Conservation (phyloP, 2,797 vertebrate genomes). For the Microctenopoma stevenorrisi region DNA sequence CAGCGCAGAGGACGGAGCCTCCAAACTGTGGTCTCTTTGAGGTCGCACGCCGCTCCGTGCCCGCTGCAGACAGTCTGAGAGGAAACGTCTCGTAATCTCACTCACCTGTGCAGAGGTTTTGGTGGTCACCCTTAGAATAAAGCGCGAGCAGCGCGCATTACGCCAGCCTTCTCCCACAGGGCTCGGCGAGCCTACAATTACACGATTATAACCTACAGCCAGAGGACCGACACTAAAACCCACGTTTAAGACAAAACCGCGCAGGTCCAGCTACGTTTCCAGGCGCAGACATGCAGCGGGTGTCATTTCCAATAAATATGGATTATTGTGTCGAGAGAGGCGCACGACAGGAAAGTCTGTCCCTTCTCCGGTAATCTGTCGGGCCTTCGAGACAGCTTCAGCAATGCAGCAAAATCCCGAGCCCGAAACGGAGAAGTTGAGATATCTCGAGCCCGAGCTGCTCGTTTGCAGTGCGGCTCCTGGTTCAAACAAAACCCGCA, state of each 20-base stretch:
- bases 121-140: slow-evolving; percentile 19
- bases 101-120: slow-evolving; percentile 17
- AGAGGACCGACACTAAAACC: slow-evolving; percentile 7
- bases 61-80: slow-evolving; percentile 9
- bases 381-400: slow-evolving; percentile 45
- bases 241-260: background rate
- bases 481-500: slow-evolving; percentile 38
- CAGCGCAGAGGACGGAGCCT: background rate
- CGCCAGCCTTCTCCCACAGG: slow-evolving; percentile 31
- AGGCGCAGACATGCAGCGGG: background rate
- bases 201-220: slow-evolving; percentile 29
- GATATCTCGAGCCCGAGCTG: slow-evolving; percentile 26
- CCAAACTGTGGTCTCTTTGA: background rate
- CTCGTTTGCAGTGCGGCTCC: slow-evolving; percentile 26
- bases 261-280: background rate
- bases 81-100: background rate
- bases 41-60: slow-evolving; percentile 4
- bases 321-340: slow-evolving; percentile 7
- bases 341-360: slow-evolving; percentile 17
- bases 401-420: slow-evolving; percentile 51
- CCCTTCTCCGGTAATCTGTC: slow-evolving; percentile 30
- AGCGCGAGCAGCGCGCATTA: slow-evolving; percentile 37
- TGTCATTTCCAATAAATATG: slow-evolving; percentile 7
- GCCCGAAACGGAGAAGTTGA: slow-evolving; percentile 7
- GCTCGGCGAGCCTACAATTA: slow-evolving; percentile 29